Percentiles rank a stretch among this genome's conserved stretches.
phyloP scores from a whole-genome alignment of 37 sponge, comb jelly and placozoan genomes.

The Lycopodina hypogea region DNA sequence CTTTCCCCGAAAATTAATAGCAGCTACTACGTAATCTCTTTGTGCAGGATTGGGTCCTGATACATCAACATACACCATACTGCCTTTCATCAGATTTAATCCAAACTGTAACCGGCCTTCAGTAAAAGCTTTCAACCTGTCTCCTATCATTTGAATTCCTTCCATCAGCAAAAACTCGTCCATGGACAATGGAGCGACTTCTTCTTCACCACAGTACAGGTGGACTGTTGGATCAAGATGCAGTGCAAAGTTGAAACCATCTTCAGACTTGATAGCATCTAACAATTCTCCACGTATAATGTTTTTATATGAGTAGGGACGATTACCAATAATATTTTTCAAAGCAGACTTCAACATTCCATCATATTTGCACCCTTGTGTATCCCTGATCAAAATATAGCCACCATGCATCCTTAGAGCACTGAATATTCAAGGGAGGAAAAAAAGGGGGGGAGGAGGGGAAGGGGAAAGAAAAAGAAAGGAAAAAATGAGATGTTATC shows the following conservation, averaged over 20 bases:
- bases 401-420: neutral
- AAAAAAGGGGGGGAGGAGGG: neutral
- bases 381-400: conserved; percentile 28
- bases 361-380: neutral
- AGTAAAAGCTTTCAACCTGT: conserved; percentile 2
- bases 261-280: neutral
- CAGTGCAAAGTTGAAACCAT: conserved; percentile 11
- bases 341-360: neutral
- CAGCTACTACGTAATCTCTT: conserved; percentile 1
- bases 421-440: neutral
- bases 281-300: conserved; percentile 36
- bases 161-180: conserved; percentile 18
- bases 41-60: neutral
- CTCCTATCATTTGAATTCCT: neutral
- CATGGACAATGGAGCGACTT: conserved; percentile 19
- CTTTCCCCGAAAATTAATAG: conserved; percentile 32
- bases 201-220: neutral
- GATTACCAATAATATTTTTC: neutral
- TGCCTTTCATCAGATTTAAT: conserved; percentile 11
- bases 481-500: too few species aligned
- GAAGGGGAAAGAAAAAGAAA: neutral
- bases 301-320: neutral
- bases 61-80: conserved; percentile 25
- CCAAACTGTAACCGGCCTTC: conserved; percentile 23
- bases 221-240: conserved; percentile 13